Conservation (phyloP, 2,113 vertebrate genomes). For the Megaleporinus macrocephalus region DNA sequence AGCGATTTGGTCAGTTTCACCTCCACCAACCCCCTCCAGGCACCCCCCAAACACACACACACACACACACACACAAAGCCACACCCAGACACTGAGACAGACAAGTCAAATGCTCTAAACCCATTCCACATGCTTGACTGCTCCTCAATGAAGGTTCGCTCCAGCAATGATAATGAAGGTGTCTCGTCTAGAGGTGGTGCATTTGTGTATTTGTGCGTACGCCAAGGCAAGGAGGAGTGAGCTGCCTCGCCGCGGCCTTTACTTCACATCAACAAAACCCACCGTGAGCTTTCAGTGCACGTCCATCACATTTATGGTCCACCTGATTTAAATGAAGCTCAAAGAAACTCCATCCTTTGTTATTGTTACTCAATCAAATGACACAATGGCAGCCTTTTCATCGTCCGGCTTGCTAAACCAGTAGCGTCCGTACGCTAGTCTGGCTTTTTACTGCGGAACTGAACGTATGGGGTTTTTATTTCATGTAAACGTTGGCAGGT, state of each 20-base stretch:
- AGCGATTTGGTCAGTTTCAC: constrained; percentile 48
- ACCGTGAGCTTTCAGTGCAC: constrained; percentile 6
- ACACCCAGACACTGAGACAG: constrained; percentile 58
- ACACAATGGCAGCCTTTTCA: background rate
- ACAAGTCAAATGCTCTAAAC: constrained; percentile 57
- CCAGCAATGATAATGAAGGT: constrained; percentile 53
- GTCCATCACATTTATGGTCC: constrained; percentile 29
- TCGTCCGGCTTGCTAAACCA: background rate
- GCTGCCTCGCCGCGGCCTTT: background rate
- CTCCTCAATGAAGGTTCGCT: constrained; percentile 50
- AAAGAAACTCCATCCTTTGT: constrained; percentile 8
- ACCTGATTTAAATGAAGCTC: background rate
- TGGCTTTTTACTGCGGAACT: background rate
- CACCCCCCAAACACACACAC: background rate
- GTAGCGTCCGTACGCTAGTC: background rate
- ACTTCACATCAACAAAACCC: constrained; percentile 11
- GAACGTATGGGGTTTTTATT: too few species aligned
- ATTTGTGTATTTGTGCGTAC: constrained; percentile 19
- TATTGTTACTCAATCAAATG: constrained; percentile 19
- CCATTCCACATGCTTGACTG: constrained; percentile 57
- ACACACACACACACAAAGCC: constrained; percentile 1
- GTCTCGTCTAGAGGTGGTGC: constrained; percentile 40
- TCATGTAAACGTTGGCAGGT: background rate
- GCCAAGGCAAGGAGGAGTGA: background rate
- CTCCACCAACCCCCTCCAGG: background rate